Base-by-base conservation (phyloP, 2,888 invertebrate genomes). In the Pseudoips prasinana region DNA sequence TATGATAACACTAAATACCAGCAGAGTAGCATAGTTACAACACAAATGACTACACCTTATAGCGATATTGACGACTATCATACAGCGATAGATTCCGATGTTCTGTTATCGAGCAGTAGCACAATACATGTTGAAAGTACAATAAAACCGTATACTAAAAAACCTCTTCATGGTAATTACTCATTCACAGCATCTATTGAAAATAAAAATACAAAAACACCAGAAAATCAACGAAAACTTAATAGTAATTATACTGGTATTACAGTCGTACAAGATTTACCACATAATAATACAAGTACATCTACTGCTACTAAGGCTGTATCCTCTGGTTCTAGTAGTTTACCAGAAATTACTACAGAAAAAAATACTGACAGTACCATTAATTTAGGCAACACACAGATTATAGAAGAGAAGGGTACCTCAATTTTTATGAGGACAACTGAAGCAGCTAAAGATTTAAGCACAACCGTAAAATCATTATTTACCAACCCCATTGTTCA, bases 201-300 rank as follows among this genome's bases (percentile, higher is more conserved):
- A 52, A 86, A 71, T 49, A 84, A 81, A 69, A 81, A 79, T 44
- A 78, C 79, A 3, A 87, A 86, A 58, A 78, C 76, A 2, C 74
- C 80, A n/a, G 85, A 85, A 57, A 86, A 85, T 58, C 83, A 84
- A 68, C 63, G 86, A 37, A 73, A 86, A 47, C 55, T 87, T 33
- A 82, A 75, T 40, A 79, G 71, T 33, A 82, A 83, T 33, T 81
- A 69, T 42, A 83, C 84, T 7, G 61, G 58, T 14, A 51, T 61
- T 10, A 56, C 57, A 8, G 32, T 56, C 27, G 14, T 46, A 32
- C 50, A 48, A 55, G 53, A 48, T 18, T 11, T 42, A 38, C 43
- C 48, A n/a, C 40, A 34, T 20, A 47, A 42, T 40, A 56, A 10
- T 5, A 22, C 29, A 10, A 32, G 8, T 11, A 49, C 29, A 6